Percentiles rank a stretch among this genome's conserved stretches.
Evolutionary conservation across 2,113 vertebrate genomes (phyloP).

Genomic region (Philantomba maxwellii): DNA sequence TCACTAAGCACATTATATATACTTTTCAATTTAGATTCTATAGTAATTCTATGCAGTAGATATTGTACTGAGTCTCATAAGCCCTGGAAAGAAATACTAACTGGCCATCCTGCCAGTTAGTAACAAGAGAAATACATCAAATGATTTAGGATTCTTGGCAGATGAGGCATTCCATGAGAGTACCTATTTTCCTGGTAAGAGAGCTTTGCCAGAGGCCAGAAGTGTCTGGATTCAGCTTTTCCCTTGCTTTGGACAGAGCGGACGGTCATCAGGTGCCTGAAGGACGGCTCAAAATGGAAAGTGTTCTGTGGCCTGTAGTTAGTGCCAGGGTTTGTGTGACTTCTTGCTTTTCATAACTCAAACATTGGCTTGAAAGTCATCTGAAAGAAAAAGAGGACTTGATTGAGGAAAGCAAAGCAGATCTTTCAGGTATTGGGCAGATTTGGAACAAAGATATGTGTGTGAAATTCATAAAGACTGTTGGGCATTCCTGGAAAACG

Average conservation of each 20-base stretch:
- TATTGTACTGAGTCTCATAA: background rate
- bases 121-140: background rate
- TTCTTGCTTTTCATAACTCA: slow-evolving; percentile 2
- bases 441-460: background rate
- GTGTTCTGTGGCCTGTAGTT: background rate
- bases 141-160: background rate
- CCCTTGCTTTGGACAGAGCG: background rate
- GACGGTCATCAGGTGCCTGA: background rate
- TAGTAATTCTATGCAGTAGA: background rate
- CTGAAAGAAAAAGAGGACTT: background rate
- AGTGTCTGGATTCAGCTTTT: background rate
- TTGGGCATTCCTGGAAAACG: background rate
- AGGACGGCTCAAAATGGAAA: background rate
- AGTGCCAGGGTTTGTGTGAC: background rate
- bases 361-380: background rate
- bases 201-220: background rate
- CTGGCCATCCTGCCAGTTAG: background rate
- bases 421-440: background rate
- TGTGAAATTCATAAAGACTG: background rate
- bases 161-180: background rate
- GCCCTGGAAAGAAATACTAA: background rate
- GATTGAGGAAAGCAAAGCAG: background rate
- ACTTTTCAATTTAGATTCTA: background rate
- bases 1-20: background rate
- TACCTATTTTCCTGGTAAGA: background rate